phyloP scores from a whole-genome alignment of 2,113 vertebrate species.

The Ceratotherium simum region DNA sequence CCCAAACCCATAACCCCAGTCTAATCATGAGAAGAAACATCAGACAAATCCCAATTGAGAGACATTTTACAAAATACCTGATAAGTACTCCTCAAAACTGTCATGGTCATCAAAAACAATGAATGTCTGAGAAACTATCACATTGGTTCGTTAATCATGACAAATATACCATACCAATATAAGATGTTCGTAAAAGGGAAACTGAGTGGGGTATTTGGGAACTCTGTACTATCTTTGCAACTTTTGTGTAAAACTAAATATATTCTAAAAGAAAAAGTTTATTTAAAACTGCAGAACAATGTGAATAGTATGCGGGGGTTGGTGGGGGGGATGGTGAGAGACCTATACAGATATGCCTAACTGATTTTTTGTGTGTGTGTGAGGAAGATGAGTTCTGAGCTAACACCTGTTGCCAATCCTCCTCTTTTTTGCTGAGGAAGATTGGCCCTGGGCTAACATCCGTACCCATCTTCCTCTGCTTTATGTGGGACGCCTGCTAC shows the following conservation, averaged over 20 bases:
- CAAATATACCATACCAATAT: background rate
- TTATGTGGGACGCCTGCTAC: no score
- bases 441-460: no score
- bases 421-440: no score
- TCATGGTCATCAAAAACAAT: background rate
- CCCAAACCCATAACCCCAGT: background rate
- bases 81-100: background rate
- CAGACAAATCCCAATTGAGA: background rate
- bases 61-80: background rate
- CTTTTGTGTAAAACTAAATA: background rate
- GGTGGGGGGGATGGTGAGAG: background rate
- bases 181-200: background rate
- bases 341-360: background rate
- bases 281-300: background rate
- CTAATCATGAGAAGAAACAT: no score
- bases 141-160: background rate
- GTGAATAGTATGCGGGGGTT: background rate
- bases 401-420: no score
- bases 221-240: background rate
- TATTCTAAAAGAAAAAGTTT: background rate
- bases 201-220: background rate
- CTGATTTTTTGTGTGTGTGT: background rate
- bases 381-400: no score
- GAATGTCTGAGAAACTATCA: background rate
- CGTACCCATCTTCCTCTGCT: no score